These are phyloP conservation scores for Myioborus miniatus DNA, from an alignment of 2,797 vertebrate genomes.

Conservation along the genomic window DNA sequence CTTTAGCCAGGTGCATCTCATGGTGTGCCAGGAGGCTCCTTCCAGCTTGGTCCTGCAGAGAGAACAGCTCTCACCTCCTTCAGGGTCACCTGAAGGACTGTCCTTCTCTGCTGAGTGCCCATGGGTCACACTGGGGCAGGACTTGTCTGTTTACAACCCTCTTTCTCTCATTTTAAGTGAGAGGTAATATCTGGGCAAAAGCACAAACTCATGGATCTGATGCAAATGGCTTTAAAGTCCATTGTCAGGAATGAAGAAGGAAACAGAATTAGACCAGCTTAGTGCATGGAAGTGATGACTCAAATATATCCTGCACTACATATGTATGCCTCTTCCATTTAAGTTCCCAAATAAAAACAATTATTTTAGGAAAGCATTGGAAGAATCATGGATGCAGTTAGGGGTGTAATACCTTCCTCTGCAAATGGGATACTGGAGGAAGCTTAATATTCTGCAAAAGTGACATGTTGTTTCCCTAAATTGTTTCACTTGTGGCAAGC, in stretches of 20 bases:
- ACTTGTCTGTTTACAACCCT: background rate
- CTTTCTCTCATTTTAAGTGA: background rate
- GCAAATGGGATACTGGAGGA: background rate
- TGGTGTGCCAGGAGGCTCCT: background rate
- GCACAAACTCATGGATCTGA: background rate
- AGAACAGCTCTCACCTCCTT: background rate
- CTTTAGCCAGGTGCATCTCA: background rate
- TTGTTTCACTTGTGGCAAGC: background rate
- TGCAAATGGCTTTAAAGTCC: background rate
- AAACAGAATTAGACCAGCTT: conserved; percentile 45
- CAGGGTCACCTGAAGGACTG: background rate
- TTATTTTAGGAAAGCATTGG: conserved; percentile 8
- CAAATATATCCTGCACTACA: conserved; percentile 6
- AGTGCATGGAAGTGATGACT: conserved; percentile 47
- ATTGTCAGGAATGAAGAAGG: conserved; percentile 34
- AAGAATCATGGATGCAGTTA: background rate
- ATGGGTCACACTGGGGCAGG: background rate
- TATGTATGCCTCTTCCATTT: background rate
- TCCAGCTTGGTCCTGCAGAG: background rate
- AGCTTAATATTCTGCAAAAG: background rate
- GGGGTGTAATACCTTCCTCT: conserved; percentile 6
- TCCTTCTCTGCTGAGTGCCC: background rate
- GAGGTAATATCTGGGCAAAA: background rate
- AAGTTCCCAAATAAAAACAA: background rate
- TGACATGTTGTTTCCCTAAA: background rate